phyloP scores from a whole-genome alignment of 2,797 vertebrate genomes.

The Enteromius treurensis region DNA sequence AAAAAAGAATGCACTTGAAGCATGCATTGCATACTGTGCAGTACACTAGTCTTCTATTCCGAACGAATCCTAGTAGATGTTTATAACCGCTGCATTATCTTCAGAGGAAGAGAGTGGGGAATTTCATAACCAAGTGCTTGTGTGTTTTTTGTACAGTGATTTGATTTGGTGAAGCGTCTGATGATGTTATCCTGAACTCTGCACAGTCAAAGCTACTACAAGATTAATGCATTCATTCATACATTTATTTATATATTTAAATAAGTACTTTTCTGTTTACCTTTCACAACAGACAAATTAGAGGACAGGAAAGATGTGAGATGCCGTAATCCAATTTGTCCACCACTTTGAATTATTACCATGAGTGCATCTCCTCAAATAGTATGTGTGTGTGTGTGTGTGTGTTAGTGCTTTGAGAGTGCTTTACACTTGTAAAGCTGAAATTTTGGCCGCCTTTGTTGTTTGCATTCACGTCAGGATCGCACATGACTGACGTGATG shows the following conservation, averaged over 20 bases:
- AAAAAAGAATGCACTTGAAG: neutral
- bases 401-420: slow-evolving; percentile 7
- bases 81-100: neutral
- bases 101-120: neutral
- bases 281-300: slow-evolving; percentile 31
- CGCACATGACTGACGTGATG: neutral
- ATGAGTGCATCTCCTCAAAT: neutral
- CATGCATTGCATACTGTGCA: neutral
- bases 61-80: neutral
- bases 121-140: slow-evolving; percentile 12
- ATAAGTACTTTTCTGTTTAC: slow-evolving; percentile 30
- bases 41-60: neutral
- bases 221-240: slow-evolving; percentile 28
- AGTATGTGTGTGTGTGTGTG: neutral
- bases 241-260: slow-evolving; percentile 27
- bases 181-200: slow-evolving; percentile 15
- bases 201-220: slow-evolving; percentile 9
- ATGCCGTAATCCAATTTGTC: slow-evolving; percentile 25
- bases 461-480: neutral
- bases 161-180: neutral
- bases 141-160: neutral
- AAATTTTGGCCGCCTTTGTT: slow-evolving; percentile 9
- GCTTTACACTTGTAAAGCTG: slow-evolving; percentile 14
- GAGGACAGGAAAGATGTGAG: slow-evolving; percentile 29
- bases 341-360: slow-evolving; percentile 35